These are phyloP conservation scores for Chlamydotis undulata DNA, from an alignment of 2,113 vertebrate species.

Conservation along the genomic window DNA sequence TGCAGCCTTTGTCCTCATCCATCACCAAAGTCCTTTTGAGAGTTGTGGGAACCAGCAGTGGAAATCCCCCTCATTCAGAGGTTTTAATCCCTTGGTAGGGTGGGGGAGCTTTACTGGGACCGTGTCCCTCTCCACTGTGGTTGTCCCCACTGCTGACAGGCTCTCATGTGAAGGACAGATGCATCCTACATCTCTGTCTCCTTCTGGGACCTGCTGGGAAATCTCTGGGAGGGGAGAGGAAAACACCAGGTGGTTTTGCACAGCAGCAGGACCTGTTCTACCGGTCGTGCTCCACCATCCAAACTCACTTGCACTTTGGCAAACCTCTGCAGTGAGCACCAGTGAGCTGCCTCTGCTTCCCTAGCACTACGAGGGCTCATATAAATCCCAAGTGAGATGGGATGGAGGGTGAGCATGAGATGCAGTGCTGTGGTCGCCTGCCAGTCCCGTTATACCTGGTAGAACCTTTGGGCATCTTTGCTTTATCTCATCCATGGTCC, in stretches of 20 bases:
- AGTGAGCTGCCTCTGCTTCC: background rate
- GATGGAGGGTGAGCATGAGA: background rate
- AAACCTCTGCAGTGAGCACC: background rate
- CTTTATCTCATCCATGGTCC: background rate
- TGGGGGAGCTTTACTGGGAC: background rate
- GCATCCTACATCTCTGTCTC: background rate
- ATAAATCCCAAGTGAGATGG: background rate
- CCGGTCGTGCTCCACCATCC: background rate
- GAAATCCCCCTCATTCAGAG: background rate
- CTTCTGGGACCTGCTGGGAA: background rate
- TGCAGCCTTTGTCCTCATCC: background rate
- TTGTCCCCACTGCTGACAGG: background rate
- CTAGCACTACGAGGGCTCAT: fast-evolving
- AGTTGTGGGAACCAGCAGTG: background rate
- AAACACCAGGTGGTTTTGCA: background rate
- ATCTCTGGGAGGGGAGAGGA: background rate
- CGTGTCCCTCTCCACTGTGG: background rate
- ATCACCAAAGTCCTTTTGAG: background rate
- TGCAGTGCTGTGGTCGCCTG: background rate
- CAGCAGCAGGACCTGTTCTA: background rate
- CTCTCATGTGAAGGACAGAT: background rate
- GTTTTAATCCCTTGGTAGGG: background rate
- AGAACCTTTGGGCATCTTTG: background rate
- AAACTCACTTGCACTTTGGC: background rate
- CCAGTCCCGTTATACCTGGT: background rate